Base-by-base conservation (phyloP, 2,113 vertebrate species). In the Paralichthys olivaceus region DNA sequence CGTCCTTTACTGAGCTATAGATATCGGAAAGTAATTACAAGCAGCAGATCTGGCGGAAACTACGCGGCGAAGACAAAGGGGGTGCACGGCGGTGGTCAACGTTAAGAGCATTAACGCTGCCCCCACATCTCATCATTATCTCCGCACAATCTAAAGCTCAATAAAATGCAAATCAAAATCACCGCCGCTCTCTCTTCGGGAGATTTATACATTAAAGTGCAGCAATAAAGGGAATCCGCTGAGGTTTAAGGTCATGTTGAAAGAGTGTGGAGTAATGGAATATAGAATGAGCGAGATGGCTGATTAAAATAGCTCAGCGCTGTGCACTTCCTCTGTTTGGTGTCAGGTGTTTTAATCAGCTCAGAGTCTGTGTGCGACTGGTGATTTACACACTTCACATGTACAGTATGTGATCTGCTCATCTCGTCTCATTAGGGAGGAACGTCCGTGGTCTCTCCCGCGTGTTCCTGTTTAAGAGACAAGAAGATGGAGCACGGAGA, bases 91-190 rank as follows among this genome's bases (percentile, higher is more conserved):
- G 73, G 63, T 84, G 81, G 87, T 87, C 81, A 81, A 65, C 84
- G 72, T 83, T 78, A 62, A 84, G 75, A 73, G 74, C 83, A 63
- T 87, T 78, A 86, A 79, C 67, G 22, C 79, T 85, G 81, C 64
- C 63, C 77, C 79, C 68, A 75, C 81, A 72, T 82, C 79, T 84
- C 84, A 84, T 84, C 81, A 85, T 89, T 86, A 84, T 84, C 86
- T 62, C 70, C 28, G 4, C 1, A 17, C 75, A 79, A 80, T 87
- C 75, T 73, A 45, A 80, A 86, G 71, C 81, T 81, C 81, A 81
- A 90, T 89, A 84, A 90, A 89, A 90, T 89, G 91, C 84, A 79
- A 88, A 88, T 85, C 74, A 79, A 82, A 89, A 69, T 84, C 75
- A 69, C 70, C n/a, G 54, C 69, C 22, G 59, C 22, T 76, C 72